phyloP scores from a whole-genome alignment of 2,888 invertebrate species.

The Synanthedon tipuliformis region DNA sequence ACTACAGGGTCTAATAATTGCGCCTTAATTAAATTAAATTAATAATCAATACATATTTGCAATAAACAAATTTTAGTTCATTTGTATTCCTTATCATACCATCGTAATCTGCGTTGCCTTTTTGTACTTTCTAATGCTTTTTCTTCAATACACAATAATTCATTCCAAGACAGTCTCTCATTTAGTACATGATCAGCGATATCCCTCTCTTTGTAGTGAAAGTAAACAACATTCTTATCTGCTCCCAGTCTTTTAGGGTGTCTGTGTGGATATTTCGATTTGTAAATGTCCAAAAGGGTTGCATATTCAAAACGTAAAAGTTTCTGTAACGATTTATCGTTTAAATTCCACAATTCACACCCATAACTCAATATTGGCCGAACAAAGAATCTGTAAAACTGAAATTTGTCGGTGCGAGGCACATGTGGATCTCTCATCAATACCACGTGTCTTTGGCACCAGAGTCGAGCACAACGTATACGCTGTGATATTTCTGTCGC shows the following conservation, averaged over 20 bases:
- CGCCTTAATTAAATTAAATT: neutral
- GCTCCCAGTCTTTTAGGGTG: conserved; percentile 25
- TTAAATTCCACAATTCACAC: conserved; percentile 37
- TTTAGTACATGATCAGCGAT: conserved; percentile 24
- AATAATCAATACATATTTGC: neutral
- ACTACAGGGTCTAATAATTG: too few relatives aligned
- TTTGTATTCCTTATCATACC: conserved; percentile 11
- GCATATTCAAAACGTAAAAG: conserved; percentile 27
- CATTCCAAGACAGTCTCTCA: conserved; percentile 26
- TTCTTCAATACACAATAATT: conserved; percentile 23
- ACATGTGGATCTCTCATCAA: conserved; percentile 22
- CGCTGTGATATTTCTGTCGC: conserved; percentile 25
- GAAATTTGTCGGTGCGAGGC: conserved; percentile 22
- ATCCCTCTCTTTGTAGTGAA: conserved; percentile 16
- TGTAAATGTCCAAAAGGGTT: conserved; percentile 31
- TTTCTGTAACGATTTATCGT: conserved; percentile 14
- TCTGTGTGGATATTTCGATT: conserved; percentile 26
- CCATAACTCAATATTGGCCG: conserved; percentile 40
- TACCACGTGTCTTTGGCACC: conserved; percentile 27
- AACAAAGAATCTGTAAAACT: conserved; percentile 32
- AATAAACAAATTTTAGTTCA: neutral
- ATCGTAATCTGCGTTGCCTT: conserved; percentile 8
- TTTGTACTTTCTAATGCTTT: conserved; percentile 10
- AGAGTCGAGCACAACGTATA: conserved; percentile 28
- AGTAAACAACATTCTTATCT: conserved; percentile 19